Percentiles rank a stretch among this genome's conserved stretches.
Conservation (phyloP, 2,888 invertebrate genomes). For the Drosophila neotestacea region DNA sequence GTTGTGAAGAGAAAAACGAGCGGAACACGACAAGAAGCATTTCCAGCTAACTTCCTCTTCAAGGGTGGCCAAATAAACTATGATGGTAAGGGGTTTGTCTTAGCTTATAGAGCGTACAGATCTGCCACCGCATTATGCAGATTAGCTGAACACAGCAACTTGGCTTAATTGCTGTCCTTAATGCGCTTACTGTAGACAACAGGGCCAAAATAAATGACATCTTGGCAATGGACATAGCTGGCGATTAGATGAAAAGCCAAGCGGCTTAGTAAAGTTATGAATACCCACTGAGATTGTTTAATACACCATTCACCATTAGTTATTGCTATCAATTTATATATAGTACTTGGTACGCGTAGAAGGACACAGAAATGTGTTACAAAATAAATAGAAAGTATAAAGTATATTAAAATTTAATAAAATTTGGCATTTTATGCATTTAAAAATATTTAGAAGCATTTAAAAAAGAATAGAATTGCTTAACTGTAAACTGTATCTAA, state of each 20-base stretch:
- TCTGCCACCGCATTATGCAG: slow-evolving; percentile 44
- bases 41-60: slow-evolving; percentile 15
- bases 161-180: slow-evolving; percentile 49
- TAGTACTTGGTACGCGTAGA: no score
- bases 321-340: neutral
- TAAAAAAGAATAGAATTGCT: no score
- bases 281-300: slow-evolving; percentile 1
- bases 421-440: no score
- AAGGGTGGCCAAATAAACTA: slow-evolving; percentile 34
- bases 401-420: no score
- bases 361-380: no score
- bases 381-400: no score
- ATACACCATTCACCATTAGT: neutral
- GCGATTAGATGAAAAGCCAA: slow-evolving; percentile 15
- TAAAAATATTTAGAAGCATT: no score
- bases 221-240: neutral
- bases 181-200: slow-evolving; percentile 28
- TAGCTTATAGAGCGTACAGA: neutral
- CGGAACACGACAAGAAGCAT: slow-evolving; percentile 5
- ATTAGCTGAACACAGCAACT: slow-evolving; percentile 38
- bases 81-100: neutral
- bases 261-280: slow-evolving; percentile 1
- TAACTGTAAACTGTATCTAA: no score
- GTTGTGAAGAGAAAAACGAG: neutral
- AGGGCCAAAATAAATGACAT: neutral